These are phyloP conservation scores for Lipotes vexillifer DNA, from an alignment of 2,113 vertebrate species.

Conservation along the genomic window DNA sequence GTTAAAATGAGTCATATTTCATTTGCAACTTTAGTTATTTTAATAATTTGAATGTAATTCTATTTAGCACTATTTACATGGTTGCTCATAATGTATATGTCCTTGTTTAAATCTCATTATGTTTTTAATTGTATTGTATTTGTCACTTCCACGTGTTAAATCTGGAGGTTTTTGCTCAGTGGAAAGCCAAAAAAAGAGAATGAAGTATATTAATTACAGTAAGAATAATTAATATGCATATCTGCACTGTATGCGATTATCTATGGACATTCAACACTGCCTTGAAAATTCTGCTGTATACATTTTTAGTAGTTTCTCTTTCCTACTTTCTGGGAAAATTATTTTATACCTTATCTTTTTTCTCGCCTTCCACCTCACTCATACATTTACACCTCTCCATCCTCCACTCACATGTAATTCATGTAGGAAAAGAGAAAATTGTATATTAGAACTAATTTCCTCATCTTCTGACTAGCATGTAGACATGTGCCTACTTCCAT, in stretches of 20 bases:
- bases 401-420: neutral
- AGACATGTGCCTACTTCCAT: neutral
- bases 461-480: neutral
- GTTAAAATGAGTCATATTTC: slow-evolving; percentile 52
- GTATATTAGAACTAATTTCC: neutral
- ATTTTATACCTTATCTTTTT: neutral
- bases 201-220: slow-evolving; percentile 5
- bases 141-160: slow-evolving; percentile 52
- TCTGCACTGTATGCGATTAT: neutral
- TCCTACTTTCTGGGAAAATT: neutral
- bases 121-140: slow-evolving; percentile 56
- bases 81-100: slow-evolving; percentile 18
- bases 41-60: slow-evolving; percentile 51
- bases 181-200: slow-evolving; percentile 42
- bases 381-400: neutral
- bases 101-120: slow-evolving; percentile 44
- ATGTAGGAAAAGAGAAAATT: neutral
- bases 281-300: neutral
- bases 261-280: neutral
- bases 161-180: slow-evolving; percentile 25
- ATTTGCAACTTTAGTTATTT: slow-evolving; percentile 50
- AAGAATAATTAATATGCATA: slow-evolving; percentile 17
- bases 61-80: slow-evolving; percentile 51
- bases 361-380: neutral
- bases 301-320: neutral